A percentile compares a stretch with the other conserved stretches of the same genome.
Conservation (phyloP, 92 coral and sea anemone genomes). For the Anthopleura xanthogrammica region DNA sequence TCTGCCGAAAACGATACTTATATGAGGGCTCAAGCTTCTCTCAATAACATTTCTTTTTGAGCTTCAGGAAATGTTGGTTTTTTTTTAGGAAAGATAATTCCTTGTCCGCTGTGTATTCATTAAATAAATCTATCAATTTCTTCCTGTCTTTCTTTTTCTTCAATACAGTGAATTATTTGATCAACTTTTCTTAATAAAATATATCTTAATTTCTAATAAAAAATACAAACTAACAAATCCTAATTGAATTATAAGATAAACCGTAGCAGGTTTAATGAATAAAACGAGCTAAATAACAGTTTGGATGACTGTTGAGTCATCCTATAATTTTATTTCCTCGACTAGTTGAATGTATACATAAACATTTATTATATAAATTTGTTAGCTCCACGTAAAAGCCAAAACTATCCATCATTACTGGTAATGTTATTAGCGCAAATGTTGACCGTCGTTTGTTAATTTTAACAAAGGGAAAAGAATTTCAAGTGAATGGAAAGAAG, state of each 20-base stretch:
- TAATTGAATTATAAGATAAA: background rate
- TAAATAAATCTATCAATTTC: background rate
- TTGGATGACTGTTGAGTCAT: background rate
- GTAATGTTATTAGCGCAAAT: background rate
- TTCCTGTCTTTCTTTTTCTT: background rate
- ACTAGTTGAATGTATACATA: background rate
- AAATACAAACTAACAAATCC: background rate
- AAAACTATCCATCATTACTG: background rate
- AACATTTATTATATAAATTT: background rate
- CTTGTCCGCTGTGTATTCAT: background rate
- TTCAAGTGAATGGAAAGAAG: background rate
- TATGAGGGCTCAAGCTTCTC: background rate
- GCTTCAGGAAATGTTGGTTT: conserved; percentile 5
- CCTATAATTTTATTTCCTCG: background rate
- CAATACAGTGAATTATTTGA: background rate
- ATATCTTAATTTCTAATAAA: too few relatives aligned
- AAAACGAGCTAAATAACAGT: too few relatives aligned
- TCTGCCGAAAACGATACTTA: conserved; percentile 13
- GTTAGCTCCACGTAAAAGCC: background rate
- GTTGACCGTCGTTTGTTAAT: background rate
- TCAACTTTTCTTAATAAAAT: background rate
- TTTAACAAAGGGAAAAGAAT: background rate
- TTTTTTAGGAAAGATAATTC: background rate
- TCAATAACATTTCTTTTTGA: background rate
- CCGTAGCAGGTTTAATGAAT: too few relatives aligned